phyloP scores from a whole-genome alignment of 1,140 invertebrate genomes.

The Drosophila suzukii region DNA sequence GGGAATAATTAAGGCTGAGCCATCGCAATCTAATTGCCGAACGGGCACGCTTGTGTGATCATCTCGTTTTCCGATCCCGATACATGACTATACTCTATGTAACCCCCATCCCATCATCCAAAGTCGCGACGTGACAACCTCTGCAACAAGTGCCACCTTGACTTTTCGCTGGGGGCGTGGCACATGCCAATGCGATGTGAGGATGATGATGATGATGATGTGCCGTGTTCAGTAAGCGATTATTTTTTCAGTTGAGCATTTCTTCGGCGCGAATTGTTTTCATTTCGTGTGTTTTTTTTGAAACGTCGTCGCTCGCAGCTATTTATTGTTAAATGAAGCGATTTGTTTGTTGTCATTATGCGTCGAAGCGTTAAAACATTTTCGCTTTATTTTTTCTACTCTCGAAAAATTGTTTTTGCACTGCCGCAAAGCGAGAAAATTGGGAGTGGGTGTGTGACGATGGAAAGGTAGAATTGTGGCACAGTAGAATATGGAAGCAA shows the following conservation, averaged over 20 bases:
- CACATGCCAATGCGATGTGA: slow-evolving; percentile 25
- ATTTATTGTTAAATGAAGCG: slow-evolving; percentile 83
- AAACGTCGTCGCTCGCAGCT: slow-evolving; percentile 65
- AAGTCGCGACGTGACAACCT: slow-evolving; percentile 13
- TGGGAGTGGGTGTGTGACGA: background rate
- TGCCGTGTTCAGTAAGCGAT: slow-evolving; percentile 79
- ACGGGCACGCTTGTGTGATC: slow-evolving; percentile 67
- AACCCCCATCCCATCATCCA: background rate
- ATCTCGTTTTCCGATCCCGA: slow-evolving; percentile 11
- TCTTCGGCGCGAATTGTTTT: slow-evolving; percentile 68
- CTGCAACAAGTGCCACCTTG: slow-evolving; percentile 58
- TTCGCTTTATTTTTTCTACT: slow-evolving; percentile 81
- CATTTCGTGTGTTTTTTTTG: slow-evolving; percentile 54
- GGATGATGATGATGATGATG: slow-evolving; percentile 5
- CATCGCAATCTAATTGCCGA: slow-evolving; percentile 58
- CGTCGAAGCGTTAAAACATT: slow-evolving; percentile 79
- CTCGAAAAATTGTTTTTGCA: slow-evolving; percentile 76
- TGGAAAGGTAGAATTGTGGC: too few species aligned
- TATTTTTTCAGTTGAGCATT: slow-evolving; percentile 78
- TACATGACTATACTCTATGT: slow-evolving; percentile 1
- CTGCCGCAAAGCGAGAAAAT: slow-evolving; percentile 13
- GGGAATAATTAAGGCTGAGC: slow-evolving; percentile 45
- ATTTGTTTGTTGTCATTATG: slow-evolving; percentile 82
- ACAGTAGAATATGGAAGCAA: slow-evolving; percentile 8
- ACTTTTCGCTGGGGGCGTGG: slow-evolving; percentile 54